Base-by-base conservation (phyloP, 2,113 vertebrate genomes). In the Psilopogon haemacephalus region DNA sequence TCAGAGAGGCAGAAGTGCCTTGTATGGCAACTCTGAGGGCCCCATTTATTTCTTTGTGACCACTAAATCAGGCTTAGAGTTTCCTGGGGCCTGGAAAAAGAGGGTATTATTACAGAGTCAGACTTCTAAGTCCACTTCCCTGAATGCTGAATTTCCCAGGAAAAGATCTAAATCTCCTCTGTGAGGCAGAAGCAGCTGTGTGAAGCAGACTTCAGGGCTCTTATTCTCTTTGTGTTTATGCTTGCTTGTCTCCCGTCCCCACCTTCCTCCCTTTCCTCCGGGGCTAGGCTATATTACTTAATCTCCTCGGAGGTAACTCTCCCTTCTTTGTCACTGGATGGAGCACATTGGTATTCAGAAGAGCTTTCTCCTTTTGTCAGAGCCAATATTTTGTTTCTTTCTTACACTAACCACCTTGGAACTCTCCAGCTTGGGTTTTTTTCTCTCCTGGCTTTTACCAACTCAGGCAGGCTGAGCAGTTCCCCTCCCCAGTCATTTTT, bases 41-140 rank as follows among this genome's bases (percentile, higher is more conserved):
- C 92, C 84, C 88, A 64, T 88, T 94, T 93, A 92, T 95, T 95
- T 95, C 92, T 95, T 88, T 95, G 86, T 89, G 72, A 94, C 86
- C 85, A 90, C 55, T 94, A 92, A 90, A 93, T 94, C 92, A 90
- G 90, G 91, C 84, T 94, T 96, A 81, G 87, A 48, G 95, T 95
- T 94, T 90, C 87, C 84, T 90, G 78, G 86, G 96, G 88, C 92
- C 88, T 88, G 72, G 87, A 89, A 82, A 82, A 92, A 81, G 48
- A 92, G 67, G 80, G 80, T 92, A 89, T 89, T 91, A 90, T 94
- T 90, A 89, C 59, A 60, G 84, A 95, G 86, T 91, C 92, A 89
- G 52, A 78, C 88, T 48, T 88, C 21, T 87, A 83, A 83, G 95
- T 91, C 96, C 64, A 71, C 78, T 94, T 94, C 86, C 54, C 65